phyloP scores from a whole-genome alignment of 1,140 invertebrate species.

The Drosophila cardini region DNA sequence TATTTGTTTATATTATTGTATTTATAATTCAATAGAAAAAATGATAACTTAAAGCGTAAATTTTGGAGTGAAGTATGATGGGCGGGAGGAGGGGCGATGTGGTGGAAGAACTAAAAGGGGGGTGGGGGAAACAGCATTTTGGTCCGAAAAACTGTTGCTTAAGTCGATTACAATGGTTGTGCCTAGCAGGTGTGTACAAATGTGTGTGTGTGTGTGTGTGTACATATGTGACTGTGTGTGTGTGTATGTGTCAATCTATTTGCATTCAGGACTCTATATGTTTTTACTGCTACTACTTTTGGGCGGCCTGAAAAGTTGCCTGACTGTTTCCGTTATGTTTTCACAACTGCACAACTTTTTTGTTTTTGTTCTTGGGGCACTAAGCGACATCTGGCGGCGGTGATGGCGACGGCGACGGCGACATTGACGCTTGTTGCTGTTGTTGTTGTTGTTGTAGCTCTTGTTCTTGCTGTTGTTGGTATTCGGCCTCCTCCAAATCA shows the following conservation, averaged over 20 bases:
- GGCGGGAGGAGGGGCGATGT: conserved; percentile 23
- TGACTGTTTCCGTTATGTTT: conserved; percentile 1
- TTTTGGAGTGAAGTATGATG: background rate
- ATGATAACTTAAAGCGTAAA: conserved; percentile 34
- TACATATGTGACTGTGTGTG: conserved; percentile 17
- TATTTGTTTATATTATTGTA: background rate
- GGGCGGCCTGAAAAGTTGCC: conserved; percentile 47
- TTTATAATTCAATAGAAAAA: conserved; percentile 18
- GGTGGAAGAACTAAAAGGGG: conserved; percentile 42
- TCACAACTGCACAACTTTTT: background rate
- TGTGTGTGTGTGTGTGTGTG: conserved; percentile 15
- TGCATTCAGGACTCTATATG: conserved; percentile 9
- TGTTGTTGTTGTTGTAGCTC: conserved; percentile 5
- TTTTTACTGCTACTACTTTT: conserved; percentile 50
- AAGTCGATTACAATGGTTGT: conserved; percentile 51
- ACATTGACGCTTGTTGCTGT: conserved; percentile 6
- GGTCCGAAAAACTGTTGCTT: conserved; percentile 54
- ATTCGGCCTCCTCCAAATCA: conserved; percentile 53
- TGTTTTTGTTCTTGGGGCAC: background rate
- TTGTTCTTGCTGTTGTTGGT: conserved; percentile 29
- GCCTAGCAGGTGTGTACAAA: conserved; percentile 40
- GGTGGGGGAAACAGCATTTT: conserved; percentile 16
- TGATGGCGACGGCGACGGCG: background rate
- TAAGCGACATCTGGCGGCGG: conserved; percentile 24
- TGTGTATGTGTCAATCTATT: conserved; percentile 21